These are phyloP conservation scores for Threskiornis aethiopicus DNA, from an alignment of 2,797 vertebrate species.

Conservation along the genomic window DNA sequence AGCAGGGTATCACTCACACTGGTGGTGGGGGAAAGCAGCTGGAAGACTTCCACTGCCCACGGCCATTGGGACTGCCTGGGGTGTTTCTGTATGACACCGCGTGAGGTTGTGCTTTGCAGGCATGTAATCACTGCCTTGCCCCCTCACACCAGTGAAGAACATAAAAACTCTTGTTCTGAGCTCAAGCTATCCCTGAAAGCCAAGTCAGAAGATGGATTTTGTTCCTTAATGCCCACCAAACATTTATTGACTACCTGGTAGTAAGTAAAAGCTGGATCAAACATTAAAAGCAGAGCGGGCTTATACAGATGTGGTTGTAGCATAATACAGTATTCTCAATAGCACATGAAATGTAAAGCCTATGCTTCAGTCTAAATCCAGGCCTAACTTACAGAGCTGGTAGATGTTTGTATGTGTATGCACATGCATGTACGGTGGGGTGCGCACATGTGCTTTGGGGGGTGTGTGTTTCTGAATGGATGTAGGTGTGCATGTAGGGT, in stretches of 20 bases:
- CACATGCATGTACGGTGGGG: accelerated
- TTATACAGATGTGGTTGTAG: not conserved
- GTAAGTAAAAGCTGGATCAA: not conserved
- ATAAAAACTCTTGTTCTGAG: not conserved
- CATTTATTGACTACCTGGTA: not conserved
- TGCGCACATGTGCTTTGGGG: accelerated
- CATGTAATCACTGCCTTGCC: not conserved
- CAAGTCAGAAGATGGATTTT: not conserved
- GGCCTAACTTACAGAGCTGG: not conserved
- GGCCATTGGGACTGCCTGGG: accelerated
- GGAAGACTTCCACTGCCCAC: not conserved
- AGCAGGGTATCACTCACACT: accelerated
- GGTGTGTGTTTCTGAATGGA: not conserved
- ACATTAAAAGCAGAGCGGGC: not conserved
- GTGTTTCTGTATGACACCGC: not conserved
- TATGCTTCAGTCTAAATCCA: not conserved
- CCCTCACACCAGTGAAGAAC: not conserved
- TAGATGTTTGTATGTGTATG: not conserved
- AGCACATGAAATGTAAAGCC: not conserved
- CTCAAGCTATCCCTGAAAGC: not conserved
- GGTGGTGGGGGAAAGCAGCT: not conserved
- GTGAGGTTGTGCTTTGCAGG: not conserved
- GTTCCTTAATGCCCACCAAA: not conserved
- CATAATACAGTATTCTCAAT: not conserved
- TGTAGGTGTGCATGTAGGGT: not conserved